Evolutionary conservation across 37 sponge, comb jelly and placozoan genomes (phyloP), one percentile per base, ranked within the genome.

Genomic region (Axinella damicornis): DNA sequence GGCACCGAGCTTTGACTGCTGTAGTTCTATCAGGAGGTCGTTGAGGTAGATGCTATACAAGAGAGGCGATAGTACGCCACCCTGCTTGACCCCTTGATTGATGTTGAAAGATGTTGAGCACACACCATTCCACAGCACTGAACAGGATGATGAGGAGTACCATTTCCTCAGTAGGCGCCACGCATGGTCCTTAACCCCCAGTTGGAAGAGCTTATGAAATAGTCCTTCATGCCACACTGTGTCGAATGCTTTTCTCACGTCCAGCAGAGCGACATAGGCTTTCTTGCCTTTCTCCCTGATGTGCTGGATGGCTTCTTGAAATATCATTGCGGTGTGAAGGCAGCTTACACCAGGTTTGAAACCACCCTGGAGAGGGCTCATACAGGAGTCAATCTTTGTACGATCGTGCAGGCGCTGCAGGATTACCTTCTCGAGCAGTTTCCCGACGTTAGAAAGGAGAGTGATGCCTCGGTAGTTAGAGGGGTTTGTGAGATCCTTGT

Each of bases 381-480:
- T 61, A 13, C 2, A 5, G 25, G 5, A 2, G 5, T 27, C 4
- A 13, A 61, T 61, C 12, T 61, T 61, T 2, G 63, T n/a, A n/a
- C n/a, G 11, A 5, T 27, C 27, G 5, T 14, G 63, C 5, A 61
- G 63, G 5, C 63, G 63, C 5, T 6, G 11, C 11, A 61, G 63
- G 27, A 61, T n/a, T 2, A 61, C 5, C 11, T 61, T 61, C 63
- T 61, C 63, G 11, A 61, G 11, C 4, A 61, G 12, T 25, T 61
- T 61, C 2, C 12, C 27, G 5, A 61, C 11, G 25, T 14, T 13
- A 61, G 63, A 25, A 2, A 13, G 63, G 5, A 61, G 63, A 5
- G 63, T 61, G 31, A 69, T 69, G 21, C 70, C 70, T 11, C 70
- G 21, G 15, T 34, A 69, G 70, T 69, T 69, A 69, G 70, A 69